Evolutionary conservation across 2,797 vertebrate species (phyloP).

Genomic region (Pantherophis vulpinus): DNA sequence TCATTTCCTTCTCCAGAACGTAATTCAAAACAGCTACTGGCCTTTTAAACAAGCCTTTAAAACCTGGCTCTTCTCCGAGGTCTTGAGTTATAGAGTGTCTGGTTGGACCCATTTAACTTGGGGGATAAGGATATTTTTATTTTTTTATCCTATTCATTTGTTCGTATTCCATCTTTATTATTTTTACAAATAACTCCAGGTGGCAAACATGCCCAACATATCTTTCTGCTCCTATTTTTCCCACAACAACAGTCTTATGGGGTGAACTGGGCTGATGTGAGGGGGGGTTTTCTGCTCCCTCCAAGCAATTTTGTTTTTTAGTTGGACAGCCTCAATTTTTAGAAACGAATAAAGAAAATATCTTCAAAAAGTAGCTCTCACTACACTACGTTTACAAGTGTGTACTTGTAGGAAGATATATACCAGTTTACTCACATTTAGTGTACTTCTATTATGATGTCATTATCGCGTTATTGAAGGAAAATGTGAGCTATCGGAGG

Average conservation of each 20-base stretch:
- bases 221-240: background rate
- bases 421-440: background rate
- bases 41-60: background rate
- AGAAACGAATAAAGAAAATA: background rate
- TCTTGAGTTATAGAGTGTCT: background rate
- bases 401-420: background rate
- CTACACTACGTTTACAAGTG: background rate
- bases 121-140: background rate
- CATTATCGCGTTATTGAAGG: background rate
- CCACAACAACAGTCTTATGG: background rate
- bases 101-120: background rate
- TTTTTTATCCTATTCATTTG: background rate
- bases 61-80: background rate
- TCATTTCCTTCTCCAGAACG: background rate
- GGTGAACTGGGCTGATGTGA: background rate
- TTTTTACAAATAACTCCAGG: background rate
- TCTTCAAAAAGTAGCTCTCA: background rate
- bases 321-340: background rate
- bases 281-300: background rate
- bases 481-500: background rate
- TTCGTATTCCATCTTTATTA: background rate
- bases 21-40: background rate
- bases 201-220: background rate
- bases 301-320: background rate
- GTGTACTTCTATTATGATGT: background rate